Evolutionary conservation across 2,113 vertebrate species (phyloP).

Genomic region (Delphinapterus leucas): DNA sequence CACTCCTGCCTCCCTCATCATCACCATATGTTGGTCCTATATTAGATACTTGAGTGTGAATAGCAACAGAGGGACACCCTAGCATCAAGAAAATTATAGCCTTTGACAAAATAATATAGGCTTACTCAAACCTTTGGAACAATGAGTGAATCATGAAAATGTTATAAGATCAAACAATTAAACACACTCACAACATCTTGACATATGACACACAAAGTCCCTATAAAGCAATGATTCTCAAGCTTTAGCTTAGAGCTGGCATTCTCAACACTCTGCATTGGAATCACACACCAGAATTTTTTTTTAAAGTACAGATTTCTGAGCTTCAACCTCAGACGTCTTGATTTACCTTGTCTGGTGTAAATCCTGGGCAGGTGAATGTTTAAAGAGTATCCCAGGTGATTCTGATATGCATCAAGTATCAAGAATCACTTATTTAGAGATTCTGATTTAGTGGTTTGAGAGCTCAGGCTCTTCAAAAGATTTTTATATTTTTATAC

Average conservation of each 20-base stretch:
- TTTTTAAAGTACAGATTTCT: not conserved
- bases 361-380: not conserved
- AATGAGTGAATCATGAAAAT: not conserved
- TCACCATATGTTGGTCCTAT: rapidly evolving
- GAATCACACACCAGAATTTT: not conserved
- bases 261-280: not conserved
- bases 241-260: not conserved
- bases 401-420: not conserved
- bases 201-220: rapidly evolving
- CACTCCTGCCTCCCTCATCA: not conserved
- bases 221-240: not conserved
- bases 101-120: not conserved
- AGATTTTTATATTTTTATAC: not conserved
- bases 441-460: not conserved
- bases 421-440: not conserved
- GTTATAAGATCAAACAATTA: not conserved
- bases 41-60: not conserved
- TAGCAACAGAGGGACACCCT: not conserved
- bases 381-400: not conserved
- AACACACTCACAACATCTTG: not conserved
- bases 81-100: not conserved
- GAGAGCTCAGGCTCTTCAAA: not conserved
- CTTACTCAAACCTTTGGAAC: not conserved
- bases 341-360: not conserved
- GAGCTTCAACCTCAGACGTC: not conserved